These are phyloP conservation scores for Marronus borbonicus DNA, from an alignment of 2,888 invertebrate genomes.

Conservation along the genomic window DNA sequence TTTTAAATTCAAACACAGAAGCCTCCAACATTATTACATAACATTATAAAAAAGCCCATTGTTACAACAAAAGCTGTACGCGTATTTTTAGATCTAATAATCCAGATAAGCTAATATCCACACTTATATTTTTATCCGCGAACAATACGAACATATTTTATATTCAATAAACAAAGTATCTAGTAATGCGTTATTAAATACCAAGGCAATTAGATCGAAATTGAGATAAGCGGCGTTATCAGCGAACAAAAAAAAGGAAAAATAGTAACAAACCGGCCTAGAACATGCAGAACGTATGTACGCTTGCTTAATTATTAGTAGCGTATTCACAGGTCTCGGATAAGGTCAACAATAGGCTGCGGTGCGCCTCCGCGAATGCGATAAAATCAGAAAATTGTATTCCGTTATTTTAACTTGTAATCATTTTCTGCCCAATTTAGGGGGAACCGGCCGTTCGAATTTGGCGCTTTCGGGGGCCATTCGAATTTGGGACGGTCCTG, in stretches of 20 bases:
- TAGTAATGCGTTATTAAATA: constrained; percentile 51
- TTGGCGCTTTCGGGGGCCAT: constrained; percentile 70
- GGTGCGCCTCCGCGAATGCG: constrained; percentile 5
- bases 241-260: constrained; percentile 19
- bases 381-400: constrained; percentile 47
- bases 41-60: neutral
- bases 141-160: constrained; percentile 39
- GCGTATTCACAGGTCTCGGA: constrained; percentile 48
- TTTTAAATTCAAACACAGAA: too few relatives aligned
- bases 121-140: constrained; percentile 34
- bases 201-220: constrained; percentile 45
- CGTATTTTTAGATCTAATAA: constrained; percentile 17
- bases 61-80: constrained; percentile 1
- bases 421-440: constrained; percentile 36
- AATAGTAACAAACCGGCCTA: constrained; percentile 11
- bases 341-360: constrained; percentile 34
- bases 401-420: constrained; percentile 40
- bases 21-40: neutral
- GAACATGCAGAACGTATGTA: constrained; percentile 3
- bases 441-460: constrained; percentile 62
- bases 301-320: constrained; percentile 40
- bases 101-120: constrained; percentile 22
- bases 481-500: constrained; percentile 69
- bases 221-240: constrained; percentile 39
- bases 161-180: constrained; percentile 47